Base-by-base conservation (phyloP, 2,888 invertebrate species). In the Gymnocheta viridis region DNA sequence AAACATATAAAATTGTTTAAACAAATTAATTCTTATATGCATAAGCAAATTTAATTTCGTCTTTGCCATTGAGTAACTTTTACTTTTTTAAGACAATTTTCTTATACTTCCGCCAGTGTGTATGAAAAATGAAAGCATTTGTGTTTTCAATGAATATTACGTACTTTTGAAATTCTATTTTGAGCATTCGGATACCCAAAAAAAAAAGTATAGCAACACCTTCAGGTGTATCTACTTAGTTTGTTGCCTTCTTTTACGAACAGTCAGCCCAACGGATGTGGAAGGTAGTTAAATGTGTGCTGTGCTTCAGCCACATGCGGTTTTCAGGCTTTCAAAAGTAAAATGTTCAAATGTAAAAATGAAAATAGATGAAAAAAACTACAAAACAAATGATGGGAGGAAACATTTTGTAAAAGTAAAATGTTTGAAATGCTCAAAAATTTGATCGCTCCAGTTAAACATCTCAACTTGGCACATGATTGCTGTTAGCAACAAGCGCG, bases 391-490 rank as follows among this genome's bases (percentile, higher is more conserved):
- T 73, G 12, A 80, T 66, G 66, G 73, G 58, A 67, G 73, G 66
- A 80, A 73, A 73, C 29, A 32, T 73, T 73, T 80, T 58, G 56
- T 73, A 67, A 58, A 80, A 58, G 54, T 64, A 19, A 47, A 56
- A 64, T 54, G 7, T 56, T 60, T 44, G 2, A 62, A 51, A 19
- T 66, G 24, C 27, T 58, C 9, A 49, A 27, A 60, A 64, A 64
- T 7, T 51, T 56, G n/a, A 19, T 17, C 3, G 19, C 29, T 58
- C 19, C 19, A 47, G 12, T 56, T 64, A 17, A 54, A 44, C 22
- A 54, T 44, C 29, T 54, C 19, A 19, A 54, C 29, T 22, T 17
- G 24, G 27, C 3, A 2, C n/a, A 5, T 1, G 3, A 22, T 2
- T 19, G 29, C 0, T 4, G 17, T n/a, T n/a, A n/a, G 17, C 14